These are phyloP conservation scores for Lutra lutra DNA, from an alignment of 2,797 vertebrate species.

Conservation along the genomic window DNA sequence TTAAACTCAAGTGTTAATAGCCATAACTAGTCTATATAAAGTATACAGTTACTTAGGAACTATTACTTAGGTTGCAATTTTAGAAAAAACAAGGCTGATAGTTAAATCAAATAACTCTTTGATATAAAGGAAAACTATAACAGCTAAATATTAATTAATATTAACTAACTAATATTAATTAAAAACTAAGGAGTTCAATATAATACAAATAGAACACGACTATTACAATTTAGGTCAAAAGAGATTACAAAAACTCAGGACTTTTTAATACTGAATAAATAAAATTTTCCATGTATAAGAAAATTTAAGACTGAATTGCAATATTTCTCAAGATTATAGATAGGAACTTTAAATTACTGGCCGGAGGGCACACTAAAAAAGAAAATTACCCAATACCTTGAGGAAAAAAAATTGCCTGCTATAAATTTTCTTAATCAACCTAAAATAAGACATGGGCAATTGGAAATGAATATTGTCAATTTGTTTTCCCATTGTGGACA, in stretches of 20 bases:
- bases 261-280: background rate
- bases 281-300: background rate
- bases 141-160: background rate
- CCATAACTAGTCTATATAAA: background rate
- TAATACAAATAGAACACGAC: background rate
- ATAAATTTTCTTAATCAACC: background rate
- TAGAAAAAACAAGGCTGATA: background rate
- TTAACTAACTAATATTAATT: no score
- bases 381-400: background rate
- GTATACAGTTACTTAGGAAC: background rate
- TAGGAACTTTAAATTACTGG: background rate
- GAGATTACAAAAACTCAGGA: background rate
- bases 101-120: conserved; percentile 33
- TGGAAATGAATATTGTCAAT: background rate
- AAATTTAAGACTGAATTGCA: background rate
- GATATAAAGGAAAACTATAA: background rate
- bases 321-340: background rate
- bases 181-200: background rate
- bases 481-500: background rate
- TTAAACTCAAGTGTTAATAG: conserved; percentile 46
- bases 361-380: background rate
- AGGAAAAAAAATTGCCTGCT: background rate
- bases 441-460: background rate
- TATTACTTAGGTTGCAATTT: background rate
- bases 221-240: conserved; percentile 9